Conservation (phyloP, 2,797 vertebrate genomes). For the Coregonus sp. region DNA sequence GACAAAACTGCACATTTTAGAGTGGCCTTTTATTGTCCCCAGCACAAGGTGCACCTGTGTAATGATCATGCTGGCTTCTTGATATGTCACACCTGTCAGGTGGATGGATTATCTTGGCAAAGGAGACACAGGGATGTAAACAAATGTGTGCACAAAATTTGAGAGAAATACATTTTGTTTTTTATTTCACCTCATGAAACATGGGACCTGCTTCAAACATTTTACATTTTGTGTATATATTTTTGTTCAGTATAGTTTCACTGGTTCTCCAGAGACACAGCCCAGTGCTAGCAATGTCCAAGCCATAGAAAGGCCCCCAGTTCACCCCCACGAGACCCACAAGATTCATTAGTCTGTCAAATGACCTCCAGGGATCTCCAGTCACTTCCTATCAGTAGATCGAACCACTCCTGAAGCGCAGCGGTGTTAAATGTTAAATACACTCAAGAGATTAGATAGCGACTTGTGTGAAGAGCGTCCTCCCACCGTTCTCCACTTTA, state of each 20-base stretch:
- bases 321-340: slow-evolving; percentile 49
- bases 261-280: slow-evolving; percentile 54
- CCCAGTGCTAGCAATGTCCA: slow-evolving; percentile 35
- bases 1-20: no score
- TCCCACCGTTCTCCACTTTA: slow-evolving; percentile 2
- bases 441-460: slow-evolving; percentile 34
- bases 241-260: slow-evolving; percentile 41
- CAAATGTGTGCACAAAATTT: no score
- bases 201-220: no score
- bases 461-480: not conserved
- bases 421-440: slow-evolving; percentile 22
- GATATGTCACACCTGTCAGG: no score
- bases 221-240: no score
- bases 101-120: no score
- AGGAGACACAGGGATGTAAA: no score
- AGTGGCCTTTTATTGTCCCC: no score
- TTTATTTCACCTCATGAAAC: no score
- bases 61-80: no score
- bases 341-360: slow-evolving; percentile 54
- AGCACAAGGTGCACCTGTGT: no score
- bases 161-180: no score
- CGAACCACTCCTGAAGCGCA: slow-evolving; percentile 15
- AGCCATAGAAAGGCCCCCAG: slow-evolving; percentile 51
- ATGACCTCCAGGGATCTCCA: slow-evolving; percentile 36
- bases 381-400: slow-evolving; percentile 45